phyloP scores from a whole-genome alignment of 2,113 vertebrate species.

The Fregetta grallaria region DNA sequence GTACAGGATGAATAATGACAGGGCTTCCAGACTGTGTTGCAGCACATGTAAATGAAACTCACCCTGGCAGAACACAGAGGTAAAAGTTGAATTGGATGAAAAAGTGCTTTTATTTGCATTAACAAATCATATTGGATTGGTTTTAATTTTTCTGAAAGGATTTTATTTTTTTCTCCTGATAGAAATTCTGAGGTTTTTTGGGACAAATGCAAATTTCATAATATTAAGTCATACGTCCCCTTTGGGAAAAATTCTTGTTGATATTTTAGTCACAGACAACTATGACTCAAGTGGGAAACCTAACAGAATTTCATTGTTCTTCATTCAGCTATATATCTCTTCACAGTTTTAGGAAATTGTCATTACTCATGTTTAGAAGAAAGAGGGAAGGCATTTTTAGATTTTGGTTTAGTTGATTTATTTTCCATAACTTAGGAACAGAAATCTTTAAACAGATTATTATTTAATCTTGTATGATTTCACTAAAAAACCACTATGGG shows the following conservation, averaged over 20 bases:
- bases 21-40: background rate
- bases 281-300: background rate
- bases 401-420: background rate
- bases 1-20: background rate
- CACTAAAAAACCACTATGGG: background rate
- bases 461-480: background rate
- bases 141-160: background rate
- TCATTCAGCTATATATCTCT: background rate
- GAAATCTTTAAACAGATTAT: background rate
- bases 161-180: background rate
- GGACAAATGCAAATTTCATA: background rate
- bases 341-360: background rate
- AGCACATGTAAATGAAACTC: background rate
- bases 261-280: background rate
- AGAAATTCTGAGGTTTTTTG: background rate
- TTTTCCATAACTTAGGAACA: background rate
- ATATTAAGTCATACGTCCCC: background rate
- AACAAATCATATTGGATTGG: background rate
- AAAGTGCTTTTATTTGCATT: background rate
- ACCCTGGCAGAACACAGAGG: background rate
- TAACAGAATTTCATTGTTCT: background rate
- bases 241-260: background rate
- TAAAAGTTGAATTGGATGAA: background rate
- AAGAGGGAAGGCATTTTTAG: background rate
- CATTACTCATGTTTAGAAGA: background rate